Conservation (phyloP, 2,888 invertebrate genomes). For the Chrysolina oricalcia region DNA sequence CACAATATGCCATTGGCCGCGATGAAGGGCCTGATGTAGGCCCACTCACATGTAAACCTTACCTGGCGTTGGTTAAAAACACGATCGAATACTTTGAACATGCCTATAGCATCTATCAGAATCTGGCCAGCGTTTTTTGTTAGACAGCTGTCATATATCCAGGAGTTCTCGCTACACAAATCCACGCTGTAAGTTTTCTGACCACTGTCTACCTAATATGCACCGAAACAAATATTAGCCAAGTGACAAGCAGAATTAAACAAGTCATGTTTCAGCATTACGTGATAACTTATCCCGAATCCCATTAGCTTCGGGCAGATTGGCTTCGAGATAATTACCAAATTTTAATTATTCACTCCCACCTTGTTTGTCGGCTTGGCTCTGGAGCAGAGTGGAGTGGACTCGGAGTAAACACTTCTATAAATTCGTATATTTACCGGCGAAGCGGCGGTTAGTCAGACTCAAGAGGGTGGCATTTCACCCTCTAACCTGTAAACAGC, state of each 20-base stretch:
- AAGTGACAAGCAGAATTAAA: constrained; percentile 40
- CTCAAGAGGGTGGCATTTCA: constrained; percentile 7
- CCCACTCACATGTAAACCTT: no score
- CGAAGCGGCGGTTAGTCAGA: constrained; percentile 50
- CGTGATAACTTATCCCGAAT: constrained; percentile 47
- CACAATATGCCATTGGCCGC: no score
- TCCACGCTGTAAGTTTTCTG: not conserved
- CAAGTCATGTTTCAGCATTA: constrained; percentile 42
- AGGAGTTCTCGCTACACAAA: not conserved
- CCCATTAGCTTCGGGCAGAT: constrained; percentile 49
- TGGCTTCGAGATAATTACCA: constrained; percentile 54
- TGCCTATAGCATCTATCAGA: no score
- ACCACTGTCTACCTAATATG: not conserved
- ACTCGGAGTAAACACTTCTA: constrained; percentile 62
- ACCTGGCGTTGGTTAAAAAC: no score
- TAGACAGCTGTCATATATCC: no score
- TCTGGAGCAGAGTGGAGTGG: constrained; percentile 32
- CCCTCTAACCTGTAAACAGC: constrained; percentile 44
- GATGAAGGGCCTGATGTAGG: no score
- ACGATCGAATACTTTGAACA: no score
- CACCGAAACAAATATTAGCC: constrained; percentile 11
- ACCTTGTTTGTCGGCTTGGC: constrained; percentile 47
- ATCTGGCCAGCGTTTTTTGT: no score
- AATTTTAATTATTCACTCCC: constrained; percentile 56
- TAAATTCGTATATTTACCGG: constrained; percentile 67